Evolutionary conservation across 2,797 vertebrate species (phyloP).

Genomic region (Buphagus erythrorhynchus): DNA sequence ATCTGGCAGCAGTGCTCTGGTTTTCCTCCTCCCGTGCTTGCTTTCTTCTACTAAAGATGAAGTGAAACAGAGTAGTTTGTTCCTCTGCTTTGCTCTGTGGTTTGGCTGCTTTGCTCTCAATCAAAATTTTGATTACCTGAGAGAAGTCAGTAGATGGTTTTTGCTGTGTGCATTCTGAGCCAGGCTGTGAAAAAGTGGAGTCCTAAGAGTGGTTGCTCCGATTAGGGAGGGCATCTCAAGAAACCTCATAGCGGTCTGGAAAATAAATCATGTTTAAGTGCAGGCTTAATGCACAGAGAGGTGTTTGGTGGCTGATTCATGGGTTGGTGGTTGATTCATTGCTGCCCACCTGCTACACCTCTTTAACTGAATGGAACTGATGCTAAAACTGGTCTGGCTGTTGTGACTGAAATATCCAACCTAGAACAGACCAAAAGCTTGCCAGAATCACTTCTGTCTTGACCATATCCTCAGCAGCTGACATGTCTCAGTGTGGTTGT

Average conservation of each 20-base stretch:
- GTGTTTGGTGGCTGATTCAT: not conserved
- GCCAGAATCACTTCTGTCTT: not conserved
- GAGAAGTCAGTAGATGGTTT: not conserved
- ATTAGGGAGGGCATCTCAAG: not conserved
- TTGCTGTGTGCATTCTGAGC: not conserved
- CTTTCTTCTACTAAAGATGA: not conserved
- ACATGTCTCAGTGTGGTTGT: not conserved
- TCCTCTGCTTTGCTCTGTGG: not conserved
- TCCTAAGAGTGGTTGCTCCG: not conserved
- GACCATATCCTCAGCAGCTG: not conserved
- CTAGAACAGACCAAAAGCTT: not conserved
- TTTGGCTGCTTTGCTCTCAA: not conserved
- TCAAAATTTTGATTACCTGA: not conserved
- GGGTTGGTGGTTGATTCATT: not conserved
- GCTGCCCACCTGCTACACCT: not conserved
- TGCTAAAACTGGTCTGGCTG: not conserved
- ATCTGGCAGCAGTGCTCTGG: constrained; percentile 41
- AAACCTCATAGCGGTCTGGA: not conserved
- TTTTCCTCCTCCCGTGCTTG: constrained; percentile 1
- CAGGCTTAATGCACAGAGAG: not conserved
- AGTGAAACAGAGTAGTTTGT: not conserved
- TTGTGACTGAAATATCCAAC: not conserved
- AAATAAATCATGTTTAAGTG: not conserved
- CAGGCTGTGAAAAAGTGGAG: not conserved
- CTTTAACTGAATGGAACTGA: not conserved